phyloP scores from a whole-genome alignment of 2,797 vertebrate genomes.

The Sebastes iracundus region DNA sequence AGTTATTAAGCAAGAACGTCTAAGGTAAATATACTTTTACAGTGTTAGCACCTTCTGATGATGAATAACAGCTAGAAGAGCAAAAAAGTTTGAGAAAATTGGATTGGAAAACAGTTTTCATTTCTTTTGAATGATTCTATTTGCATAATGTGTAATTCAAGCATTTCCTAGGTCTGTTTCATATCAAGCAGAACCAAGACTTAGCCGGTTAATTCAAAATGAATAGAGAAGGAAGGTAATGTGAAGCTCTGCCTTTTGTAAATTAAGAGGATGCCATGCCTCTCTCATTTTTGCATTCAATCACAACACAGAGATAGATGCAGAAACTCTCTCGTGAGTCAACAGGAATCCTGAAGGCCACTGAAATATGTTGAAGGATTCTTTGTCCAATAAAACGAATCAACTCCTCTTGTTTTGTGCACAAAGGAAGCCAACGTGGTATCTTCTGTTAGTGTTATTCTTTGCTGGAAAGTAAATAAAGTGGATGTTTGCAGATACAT shows the following conservation, averaged over 20 bases:
- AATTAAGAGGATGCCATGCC: conserved; percentile 21
- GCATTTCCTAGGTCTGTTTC: not conserved
- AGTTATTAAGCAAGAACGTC: not conserved
- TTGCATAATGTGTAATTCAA: not conserved
- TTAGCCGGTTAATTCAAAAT: not conserved
- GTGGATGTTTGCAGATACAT: conserved; percentile 8
- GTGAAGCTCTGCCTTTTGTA: not conserved
- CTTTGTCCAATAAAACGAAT: not conserved
- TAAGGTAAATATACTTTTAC: too few relatives aligned
- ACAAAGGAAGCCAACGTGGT: not conserved
- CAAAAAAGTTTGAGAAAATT: not conserved
- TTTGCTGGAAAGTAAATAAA: conserved; percentile 4
- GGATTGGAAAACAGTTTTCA: not conserved
- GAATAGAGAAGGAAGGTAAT: conserved; percentile 8
- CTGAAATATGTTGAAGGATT: not conserved
- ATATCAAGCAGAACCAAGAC: not conserved
- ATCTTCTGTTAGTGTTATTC: not conserved
- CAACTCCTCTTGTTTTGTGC: not conserved
- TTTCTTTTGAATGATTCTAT: not conserved
- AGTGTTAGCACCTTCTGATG: not conserved
- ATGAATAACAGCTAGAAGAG: not conserved
- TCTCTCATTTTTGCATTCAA: not conserved
- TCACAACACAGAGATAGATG: not conserved
- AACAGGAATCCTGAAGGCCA: not conserved
- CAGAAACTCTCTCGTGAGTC: not conserved